Evolutionary conservation across 2,888 invertebrate species (phyloP), one percentile per base, ranked within the genome.

Genomic region (Nasonovia ribisnigri): DNA sequence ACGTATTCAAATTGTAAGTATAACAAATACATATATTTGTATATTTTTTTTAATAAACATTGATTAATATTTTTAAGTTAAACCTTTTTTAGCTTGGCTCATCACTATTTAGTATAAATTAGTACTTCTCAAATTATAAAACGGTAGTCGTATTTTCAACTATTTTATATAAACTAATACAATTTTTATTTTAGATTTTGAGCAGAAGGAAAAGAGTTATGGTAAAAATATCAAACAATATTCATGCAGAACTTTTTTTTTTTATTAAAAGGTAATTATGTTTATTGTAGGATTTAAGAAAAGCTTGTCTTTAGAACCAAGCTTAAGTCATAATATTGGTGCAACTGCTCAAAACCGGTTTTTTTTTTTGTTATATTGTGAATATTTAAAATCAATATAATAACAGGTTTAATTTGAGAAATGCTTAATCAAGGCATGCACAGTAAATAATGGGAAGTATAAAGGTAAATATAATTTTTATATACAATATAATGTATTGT

Each of bases 371-470:
- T 60, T n/a, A n/a, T 16, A 67, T 67, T 36, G n/a, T 36, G 16
- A 36, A 36, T 67, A 36, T 67, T 36, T 6, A 77, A 77, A 77
- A 36, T 77, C 20, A 77, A 36, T 8, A 77, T 36, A 36, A 36
- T 77, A n/a, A 36, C 16, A 67, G 6, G 20, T 77, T 77, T 77
- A 77, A 77, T 90, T 84, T 84, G 0, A 84, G 20, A 84, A 90
- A 10, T 90, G 51, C 26, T 84, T 54, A 16, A 84, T 51, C 29
- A 91, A 48, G 1, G 6, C 91, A 91, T 91, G 91, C 91, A 86
- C 3, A 91, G 46, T 29, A 77, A 36, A 48, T 48, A 90, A 77
- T 26, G 26, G 5, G 46, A 89, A 42, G 29, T 29, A 89, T 43
- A 60, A 88, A 36, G 84, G 84, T 91, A 57, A 84, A 91, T 57